These are phyloP conservation scores for Melierax canorus DNA, from an alignment of 2,113 vertebrate genomes.

Conservation along the genomic window DNA sequence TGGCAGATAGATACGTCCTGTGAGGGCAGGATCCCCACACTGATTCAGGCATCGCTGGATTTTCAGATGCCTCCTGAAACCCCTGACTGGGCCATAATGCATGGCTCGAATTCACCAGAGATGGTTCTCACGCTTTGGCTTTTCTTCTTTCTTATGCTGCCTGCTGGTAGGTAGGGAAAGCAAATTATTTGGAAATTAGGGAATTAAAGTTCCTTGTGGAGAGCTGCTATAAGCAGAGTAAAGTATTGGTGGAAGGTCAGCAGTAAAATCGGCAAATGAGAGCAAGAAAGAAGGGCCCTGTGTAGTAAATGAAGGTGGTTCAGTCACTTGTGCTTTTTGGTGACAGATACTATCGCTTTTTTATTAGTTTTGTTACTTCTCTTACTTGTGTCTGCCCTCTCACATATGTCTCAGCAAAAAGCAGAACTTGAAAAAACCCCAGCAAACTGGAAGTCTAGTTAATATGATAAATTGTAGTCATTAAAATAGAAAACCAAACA, in stretches of 20 bases:
- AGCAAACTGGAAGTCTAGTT: constrained; percentile 25
- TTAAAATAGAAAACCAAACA: constrained; percentile 38
- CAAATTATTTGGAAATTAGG: not conserved
- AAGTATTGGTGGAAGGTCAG: not conserved
- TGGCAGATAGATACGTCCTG: not conserved
- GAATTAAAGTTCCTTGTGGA: not conserved
- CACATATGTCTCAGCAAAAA: not conserved
- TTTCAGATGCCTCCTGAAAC: not conserved
- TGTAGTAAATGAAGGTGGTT: not conserved
- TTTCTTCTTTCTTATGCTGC: not conserved
- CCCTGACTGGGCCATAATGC: not conserved
- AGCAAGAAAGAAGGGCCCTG: not conserved
- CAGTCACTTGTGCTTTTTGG: not conserved
- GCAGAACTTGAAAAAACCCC: not conserved
- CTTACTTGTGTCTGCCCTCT: not conserved
- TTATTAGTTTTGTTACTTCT: not conserved
- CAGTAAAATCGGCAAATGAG: not conserved
- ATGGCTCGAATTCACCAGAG: not conserved
- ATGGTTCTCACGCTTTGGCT: accelerated
- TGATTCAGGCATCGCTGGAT: not conserved
- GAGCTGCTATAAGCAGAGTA: not conserved
- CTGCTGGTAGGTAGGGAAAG: not conserved
- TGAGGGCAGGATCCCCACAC: not conserved
- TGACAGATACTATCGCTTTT: not conserved
- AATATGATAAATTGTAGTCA: constrained; percentile 45